Base-by-base conservation (phyloP, 2,113 vertebrate genomes). In the Desmodus rotundus region DNA sequence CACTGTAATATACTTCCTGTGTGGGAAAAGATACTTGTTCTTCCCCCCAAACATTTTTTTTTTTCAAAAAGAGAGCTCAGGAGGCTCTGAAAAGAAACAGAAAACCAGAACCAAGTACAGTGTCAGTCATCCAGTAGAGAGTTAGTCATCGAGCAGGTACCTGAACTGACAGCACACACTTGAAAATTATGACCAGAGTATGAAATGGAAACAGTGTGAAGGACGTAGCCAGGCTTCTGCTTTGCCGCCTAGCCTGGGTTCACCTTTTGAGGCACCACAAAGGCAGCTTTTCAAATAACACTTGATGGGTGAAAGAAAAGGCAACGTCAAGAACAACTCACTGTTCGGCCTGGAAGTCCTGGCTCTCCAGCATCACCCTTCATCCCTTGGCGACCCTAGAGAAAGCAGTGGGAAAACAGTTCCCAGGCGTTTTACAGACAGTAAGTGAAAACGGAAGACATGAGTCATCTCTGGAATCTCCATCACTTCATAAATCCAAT, bases 281-380 rank as follows among this genome's bases (percentile, higher is more conserved):
- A 81, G 87, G 36, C 74, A 86, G 17, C 76, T 70, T 47, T 91
- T 72, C 52, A 72, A 83, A 56, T 8, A 38, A 15, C 26, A 11
- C 31, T 38, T 15, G 61, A 77, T 31, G n/a, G 43, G 31, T 7
- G 38, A 63, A 83, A 74, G 56, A 77, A 72, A 36, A 82, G 50
- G 63, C 61, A 88, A 70, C n/a, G n/a, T 82, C 70, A 72, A 63
- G 4, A 6, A 28, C 0, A 1, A 97, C 98, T 98, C 97, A 99
- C 98, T 0, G 98, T 97, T 96, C 99, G 98, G 61, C 99, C 99
- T 89, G 99, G 99, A 94, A 99, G 97, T 31, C 99, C 99, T 4
- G 99, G 98, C 85, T 99, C 99, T 72, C 99, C 99, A 20, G 99
- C 94, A 80, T 99, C 99, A 88, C 99, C 99, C 98, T 99, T 99